Evolutionary conservation across 2,888 invertebrate genomes (phyloP), one percentile per base, ranked within the genome.

Genomic region (Sarcophaga variegata): DNA sequence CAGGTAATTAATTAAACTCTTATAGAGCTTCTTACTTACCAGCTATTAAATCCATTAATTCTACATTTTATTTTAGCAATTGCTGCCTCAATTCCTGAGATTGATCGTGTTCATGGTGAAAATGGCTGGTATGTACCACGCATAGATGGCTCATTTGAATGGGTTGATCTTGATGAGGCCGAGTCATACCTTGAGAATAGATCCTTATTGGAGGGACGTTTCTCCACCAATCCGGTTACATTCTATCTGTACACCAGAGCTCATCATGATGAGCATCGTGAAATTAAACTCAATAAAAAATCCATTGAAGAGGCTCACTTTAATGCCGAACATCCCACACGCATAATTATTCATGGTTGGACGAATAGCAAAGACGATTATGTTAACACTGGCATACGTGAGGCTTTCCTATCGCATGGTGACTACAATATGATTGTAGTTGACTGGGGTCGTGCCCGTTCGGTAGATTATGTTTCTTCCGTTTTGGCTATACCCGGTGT

Each of bases 401-500:
- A 85, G 6, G 95, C 95, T 0, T 95, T 95, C 89, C 92, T 95
- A 22, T 93, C 94, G 71, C 92, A 94, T 3, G 95, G 94, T 59
- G 94, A 95, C 82, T 92, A 94, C 85, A 95, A 95, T 87, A 94
- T 95, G 83, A 94, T 95, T 69, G 94, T 94, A 1, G 94, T 95
- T 6, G 95, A 95, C 88, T 95, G 95, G 95, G 92, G 92, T 1
- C 95, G 95, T 3, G 95, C 95, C 0, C 90, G 90, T 2, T 95
- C 94, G 81, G 92, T 94, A 2, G 94, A 94, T 89, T 95, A 95
- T 88, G 90, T 94, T 62, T 90, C 94, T 4, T 94, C 95, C 2
- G 94, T 94, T 82, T 94, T 94, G 6, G 82, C 88, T 47, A 90
- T 88, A 0, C 87, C 89, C 0, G 63, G 64, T 27, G 90, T 90